phyloP scores from a whole-genome alignment of 1,140 invertebrate genomes.

The Drosophila ananassae region DNA sequence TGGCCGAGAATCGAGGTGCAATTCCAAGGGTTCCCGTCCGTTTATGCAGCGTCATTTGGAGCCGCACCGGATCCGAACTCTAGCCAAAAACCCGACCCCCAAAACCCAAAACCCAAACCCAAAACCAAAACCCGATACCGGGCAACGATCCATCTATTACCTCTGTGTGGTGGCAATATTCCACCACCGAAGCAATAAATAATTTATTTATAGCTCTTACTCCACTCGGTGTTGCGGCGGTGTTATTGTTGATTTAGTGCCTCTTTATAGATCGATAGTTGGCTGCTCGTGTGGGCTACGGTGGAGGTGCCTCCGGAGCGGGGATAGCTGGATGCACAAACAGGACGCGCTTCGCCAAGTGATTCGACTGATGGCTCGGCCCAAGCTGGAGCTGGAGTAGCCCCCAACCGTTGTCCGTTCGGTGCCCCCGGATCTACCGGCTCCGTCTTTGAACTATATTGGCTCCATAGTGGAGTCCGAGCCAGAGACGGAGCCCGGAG shows the following conservation, averaged over 20 bases:
- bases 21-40: background rate
- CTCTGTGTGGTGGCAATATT: conserved; percentile 81
- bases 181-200: conserved; percentile 78
- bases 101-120: conserved; percentile 5
- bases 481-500: background rate
- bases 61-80: background rate
- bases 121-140: conserved; percentile 26
- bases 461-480: background rate
- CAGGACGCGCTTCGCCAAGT: conserved; percentile 24
- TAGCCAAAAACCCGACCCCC: background rate
- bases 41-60: conserved; percentile 22
- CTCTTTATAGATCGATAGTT: conserved; percentile 71
- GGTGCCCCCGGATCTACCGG: conserved; percentile 24
- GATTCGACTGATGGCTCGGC: conserved; percentile 1
- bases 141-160: conserved; percentile 44
- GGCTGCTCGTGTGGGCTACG: conserved; percentile 29
- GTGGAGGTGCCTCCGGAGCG: conserved; percentile 21
- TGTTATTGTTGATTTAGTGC: conserved; percentile 80
- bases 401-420: background rate
- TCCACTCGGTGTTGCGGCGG: conserved; percentile 50
- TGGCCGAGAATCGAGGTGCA: background rate
- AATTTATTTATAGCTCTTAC: conserved; percentile 78
- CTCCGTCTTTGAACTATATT: conserved; percentile 19
- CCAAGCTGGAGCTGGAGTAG: conserved; percentile 1
- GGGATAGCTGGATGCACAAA: conserved; percentile 58